Base-by-base conservation (phyloP, 2,797 vertebrate species). In the Poeciliopsis gracilis region DNA sequence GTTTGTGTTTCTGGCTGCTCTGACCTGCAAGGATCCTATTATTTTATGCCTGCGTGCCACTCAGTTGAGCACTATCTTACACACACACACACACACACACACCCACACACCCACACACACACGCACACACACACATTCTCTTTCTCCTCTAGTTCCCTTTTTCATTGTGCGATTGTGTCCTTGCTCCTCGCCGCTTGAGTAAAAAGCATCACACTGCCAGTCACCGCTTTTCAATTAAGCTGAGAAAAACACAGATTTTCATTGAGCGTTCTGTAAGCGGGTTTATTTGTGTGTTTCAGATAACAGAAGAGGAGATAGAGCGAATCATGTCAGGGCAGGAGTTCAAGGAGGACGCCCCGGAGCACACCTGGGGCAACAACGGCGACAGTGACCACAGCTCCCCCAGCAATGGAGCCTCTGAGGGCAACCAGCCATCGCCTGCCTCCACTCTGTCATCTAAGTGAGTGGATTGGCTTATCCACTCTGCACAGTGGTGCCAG, bases 251-350 rank as follows among this genome's bases (percentile, higher is more conserved):
- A 20, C 63, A 13, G 72, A 75, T 67, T 77, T 80, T 75, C 16
- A 67, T 86, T 79, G 57, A 36, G 78, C 66, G 36, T 53, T 80
- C 41, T 63, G 30, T 73, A 9, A 75, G 5, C 77, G 4, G 70
- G 25, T 80, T 46, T 38, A 13, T 77, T 12, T 78, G 69, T 84
- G 63, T 76, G 18, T 85, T 83, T 13, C 89, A 99, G 98, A 99
- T 99, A 93, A 98, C 98, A 0, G 98, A 98, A 86, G 98, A 99
- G 88, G 98, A 99, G 94, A 99, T 99, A 3, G 98, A 99, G 90
- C 95, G 98, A 82, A 99, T 99, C 91, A 99, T 99, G 98, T 98
- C 98, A 38, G 98, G 98, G 71, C 97, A 99, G 94, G 98, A 99
- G 93, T 99, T 99, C 94, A 98, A 99, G 93, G 98, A 99, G 93